Conservation (phyloP, 1,140 invertebrate species). For the Danaus melanippus region DNA sequence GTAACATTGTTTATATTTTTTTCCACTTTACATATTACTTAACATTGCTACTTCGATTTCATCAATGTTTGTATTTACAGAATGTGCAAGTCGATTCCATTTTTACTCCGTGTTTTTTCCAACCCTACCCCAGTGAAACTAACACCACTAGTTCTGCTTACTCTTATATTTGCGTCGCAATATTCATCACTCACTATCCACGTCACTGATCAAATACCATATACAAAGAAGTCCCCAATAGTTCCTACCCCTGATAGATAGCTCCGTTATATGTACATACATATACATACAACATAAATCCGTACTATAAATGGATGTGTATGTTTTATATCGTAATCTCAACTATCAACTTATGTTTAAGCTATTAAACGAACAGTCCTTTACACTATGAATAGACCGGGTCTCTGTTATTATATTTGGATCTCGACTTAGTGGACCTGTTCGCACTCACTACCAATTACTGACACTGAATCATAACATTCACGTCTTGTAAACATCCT, state of each 20-base stretch:
- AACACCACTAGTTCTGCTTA: constrained; percentile 69
- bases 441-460: constrained; percentile 67
- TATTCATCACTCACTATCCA: constrained; percentile 69
- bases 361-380: constrained; percentile 43
- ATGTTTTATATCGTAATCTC: constrained; percentile 3
- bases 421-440: constrained; percentile 57
- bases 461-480: constrained; percentile 67
- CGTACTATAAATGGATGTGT: background rate
- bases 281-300: constrained; percentile 35
- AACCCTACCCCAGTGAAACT: constrained; percentile 63
- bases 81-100: constrained; percentile 16
- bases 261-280: constrained; percentile 27
- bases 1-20: too few species aligned
- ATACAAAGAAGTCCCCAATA: constrained; percentile 65
- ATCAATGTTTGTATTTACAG: constrained; percentile 10
- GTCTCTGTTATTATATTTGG: constrained; percentile 66
- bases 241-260: constrained; percentile 59
- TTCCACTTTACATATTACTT: too few species aligned
- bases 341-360: constrained; percentile 17
- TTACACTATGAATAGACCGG: constrained; percentile 49
- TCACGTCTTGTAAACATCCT: constrained; percentile 64
- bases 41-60: too few species aligned
- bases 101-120: constrained; percentile 24
- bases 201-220: constrained; percentile 68
- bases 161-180: constrained; percentile 69